Evolutionary conservation across 2,888 invertebrate species (phyloP).

Genomic region (Heliconius erato): DNA sequence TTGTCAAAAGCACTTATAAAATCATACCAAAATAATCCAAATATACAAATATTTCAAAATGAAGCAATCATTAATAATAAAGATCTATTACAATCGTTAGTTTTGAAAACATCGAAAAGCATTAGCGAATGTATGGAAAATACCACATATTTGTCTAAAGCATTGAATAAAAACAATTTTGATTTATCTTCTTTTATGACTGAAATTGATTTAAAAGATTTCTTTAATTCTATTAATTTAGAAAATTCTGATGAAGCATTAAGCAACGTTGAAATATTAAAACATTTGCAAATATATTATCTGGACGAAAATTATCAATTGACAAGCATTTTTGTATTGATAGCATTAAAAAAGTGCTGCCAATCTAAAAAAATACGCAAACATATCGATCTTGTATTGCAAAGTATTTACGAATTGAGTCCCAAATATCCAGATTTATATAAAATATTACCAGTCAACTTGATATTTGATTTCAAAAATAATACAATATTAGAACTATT

Average conservation of each 20-base stretch:
- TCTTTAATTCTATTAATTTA: conserved; percentile 59
- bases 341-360: conserved; percentile 72
- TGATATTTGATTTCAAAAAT: conserved; percentile 72
- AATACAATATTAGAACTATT: conserved; percentile 66
- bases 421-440: conserved; percentile 76
- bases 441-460: conserved; percentile 72
- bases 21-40: conserved; percentile 58
- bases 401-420: conserved; percentile 74
- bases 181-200: conserved; percentile 65
- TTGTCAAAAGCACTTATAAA: conserved; percentile 71
- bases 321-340: conserved; percentile 68
- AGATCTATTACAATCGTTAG: conserved; percentile 65
- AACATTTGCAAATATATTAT: conserved; percentile 69
- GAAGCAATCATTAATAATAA: conserved; percentile 66
- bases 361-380: conserved; percentile 69
- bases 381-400: conserved; percentile 67
- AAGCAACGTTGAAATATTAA: conserved; percentile 67
- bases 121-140: conserved; percentile 69
- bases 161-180: conserved; percentile 67
- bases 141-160: conserved; percentile 66
- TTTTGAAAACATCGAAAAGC: conserved; percentile 70
- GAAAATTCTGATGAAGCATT: conserved; percentile 60
- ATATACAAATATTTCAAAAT: conserved; percentile 61
- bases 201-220: conserved; percentile 61
- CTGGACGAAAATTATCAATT: conserved; percentile 78